Conservation (phyloP, 2,113 vertebrate genomes). For the Bos javanicus region DNA sequence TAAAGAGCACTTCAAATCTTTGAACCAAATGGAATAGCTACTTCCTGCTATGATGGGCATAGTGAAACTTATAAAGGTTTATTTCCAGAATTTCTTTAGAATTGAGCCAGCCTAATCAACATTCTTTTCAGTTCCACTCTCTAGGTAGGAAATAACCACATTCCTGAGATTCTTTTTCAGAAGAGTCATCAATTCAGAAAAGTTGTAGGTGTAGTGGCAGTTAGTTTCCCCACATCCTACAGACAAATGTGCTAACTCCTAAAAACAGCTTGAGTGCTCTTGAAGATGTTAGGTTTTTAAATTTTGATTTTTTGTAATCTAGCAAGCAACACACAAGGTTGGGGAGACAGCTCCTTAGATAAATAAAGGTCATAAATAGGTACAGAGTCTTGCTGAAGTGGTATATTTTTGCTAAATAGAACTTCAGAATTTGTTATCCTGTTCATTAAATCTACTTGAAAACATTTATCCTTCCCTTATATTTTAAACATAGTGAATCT, state of each 20-base stretch:
- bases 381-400: not conserved
- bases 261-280: not conserved
- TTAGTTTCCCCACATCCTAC: not conserved
- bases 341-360: not conserved
- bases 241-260: slow-evolving; percentile 1
- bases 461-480: not conserved
- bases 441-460: not conserved
- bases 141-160: not conserved
- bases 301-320: slow-evolving; percentile 37
- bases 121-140: not conserved
- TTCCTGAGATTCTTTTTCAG: not conserved
- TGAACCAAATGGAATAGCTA: not conserved
- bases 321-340: slow-evolving; percentile 12
- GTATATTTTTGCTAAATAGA: not conserved
- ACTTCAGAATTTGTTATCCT: not conserved
- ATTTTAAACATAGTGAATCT: not conserved
- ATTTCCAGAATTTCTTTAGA: not conserved
- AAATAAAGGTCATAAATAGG: not conserved
- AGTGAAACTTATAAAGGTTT: not conserved
- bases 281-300: not conserved
- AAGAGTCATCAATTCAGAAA: slow-evolving; percentile 7
- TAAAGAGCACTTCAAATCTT: not conserved
- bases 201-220: not conserved
- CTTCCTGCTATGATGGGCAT: not conserved
- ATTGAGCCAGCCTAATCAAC: not conserved